These are phyloP conservation scores for Pachyramphus minor DNA, from an alignment of 2,113 vertebrate genomes.

Conservation along the genomic window DNA sequence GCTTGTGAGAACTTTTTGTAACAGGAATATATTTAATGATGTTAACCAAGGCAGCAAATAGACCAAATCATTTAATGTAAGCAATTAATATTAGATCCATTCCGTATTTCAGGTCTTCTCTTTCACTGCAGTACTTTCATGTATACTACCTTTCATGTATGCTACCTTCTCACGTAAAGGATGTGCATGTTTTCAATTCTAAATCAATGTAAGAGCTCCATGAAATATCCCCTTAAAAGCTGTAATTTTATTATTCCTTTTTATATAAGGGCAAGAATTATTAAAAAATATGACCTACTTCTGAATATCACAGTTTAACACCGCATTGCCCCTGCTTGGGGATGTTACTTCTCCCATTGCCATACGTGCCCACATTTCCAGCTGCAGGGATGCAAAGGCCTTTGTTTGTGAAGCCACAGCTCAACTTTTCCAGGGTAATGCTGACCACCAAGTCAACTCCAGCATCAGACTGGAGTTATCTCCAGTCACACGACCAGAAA, in stretches of 20 bases:
- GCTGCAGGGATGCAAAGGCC: no score
- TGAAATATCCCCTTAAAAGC: background rate
- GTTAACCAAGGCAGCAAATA: background rate
- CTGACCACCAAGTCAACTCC: rapidly evolving
- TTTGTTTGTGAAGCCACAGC: rapidly evolving
- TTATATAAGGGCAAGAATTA: background rate
- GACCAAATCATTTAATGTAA: background rate
- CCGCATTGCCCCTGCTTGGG: rapidly evolving
- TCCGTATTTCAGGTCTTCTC: background rate
- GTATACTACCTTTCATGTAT: background rate
- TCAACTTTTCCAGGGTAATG: rapidly evolving
- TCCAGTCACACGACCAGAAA: background rate
- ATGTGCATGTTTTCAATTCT: background rate
- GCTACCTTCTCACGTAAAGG: background rate
- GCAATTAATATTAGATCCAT: background rate
- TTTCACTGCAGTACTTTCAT: background rate
- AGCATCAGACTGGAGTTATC: rapidly evolving
- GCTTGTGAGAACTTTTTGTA: background rate
- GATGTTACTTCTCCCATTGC: background rate
- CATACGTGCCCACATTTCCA: rapidly evolving
- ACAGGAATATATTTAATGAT: background rate
- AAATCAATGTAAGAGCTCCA: background rate
- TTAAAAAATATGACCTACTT: rapidly evolving
- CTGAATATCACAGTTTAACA: no score
- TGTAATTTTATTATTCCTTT: background rate